Evolutionary conservation across 2,888 invertebrate species (phyloP), one percentile per base, ranked within the genome.

Genomic region (Ichneumoninae sp.): DNA sequence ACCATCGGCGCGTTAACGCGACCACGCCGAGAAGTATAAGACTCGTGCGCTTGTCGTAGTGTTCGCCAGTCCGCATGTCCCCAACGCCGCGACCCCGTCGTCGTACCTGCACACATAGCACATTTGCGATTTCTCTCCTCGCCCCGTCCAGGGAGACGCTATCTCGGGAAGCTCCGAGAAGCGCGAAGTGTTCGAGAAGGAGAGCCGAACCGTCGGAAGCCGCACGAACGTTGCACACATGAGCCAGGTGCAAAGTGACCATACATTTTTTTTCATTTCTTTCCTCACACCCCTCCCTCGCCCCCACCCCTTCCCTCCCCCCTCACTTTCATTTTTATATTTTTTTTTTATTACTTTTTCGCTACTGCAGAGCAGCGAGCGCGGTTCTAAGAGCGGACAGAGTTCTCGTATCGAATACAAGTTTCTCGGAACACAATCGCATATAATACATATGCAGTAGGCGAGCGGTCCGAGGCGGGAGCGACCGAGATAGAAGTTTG

Each of bases 361-460:
- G 83, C 82, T 57, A 36, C 60, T 16, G 22, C 66, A 1, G 47
- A 50, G 19, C 30, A 63, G 33, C 52, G 65, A 75, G 66, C 63
- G 54, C 52, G 82, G 76, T 83, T 86, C 84, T 76, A 84, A 85
- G 88, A 87, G 83, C 85, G 80, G 85, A 86, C 86, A 86, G 85
- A 86, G 83, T 86, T 87, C 88, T 86, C 85, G 85, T 88, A 88
- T 88, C 88, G 88, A 87, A 88, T 88, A 87, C 87, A 86, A 88
- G 92, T 91, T 93, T 93, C 93, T 93, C 88, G 91, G 93, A 93
- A 93, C 91, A 93, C 93, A 93, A 93, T 93, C 93, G 93, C 92
- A 91, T 91, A 92, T 93, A 93, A 92, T 92, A 93, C 92, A 93
- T 93, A 92, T 93, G 93, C 92, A 93, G 91, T 91, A 92, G 93